Evolutionary conservation across 2,113 vertebrate genomes (phyloP).

Genomic region (Pseudorasbora parva): DNA sequence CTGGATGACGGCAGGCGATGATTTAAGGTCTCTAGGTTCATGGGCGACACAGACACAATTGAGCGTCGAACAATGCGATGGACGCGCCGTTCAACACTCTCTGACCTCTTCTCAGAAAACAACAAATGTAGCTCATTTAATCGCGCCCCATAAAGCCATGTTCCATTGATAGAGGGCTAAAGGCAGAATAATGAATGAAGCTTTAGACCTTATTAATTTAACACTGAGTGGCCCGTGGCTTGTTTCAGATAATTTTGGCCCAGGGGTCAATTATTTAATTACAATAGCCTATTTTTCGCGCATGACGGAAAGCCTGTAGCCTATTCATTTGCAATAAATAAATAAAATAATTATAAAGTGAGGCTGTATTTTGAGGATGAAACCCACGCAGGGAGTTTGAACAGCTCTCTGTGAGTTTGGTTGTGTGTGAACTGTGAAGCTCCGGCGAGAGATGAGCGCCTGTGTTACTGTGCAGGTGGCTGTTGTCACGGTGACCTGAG

Average conservation of each 20-base stretch:
- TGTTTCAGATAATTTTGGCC: constrained; percentile 42
- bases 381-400: neutral
- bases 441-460: neutral
- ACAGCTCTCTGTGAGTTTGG: neutral
- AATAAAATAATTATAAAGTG: neutral
- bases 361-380: constrained; percentile 1
- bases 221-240: constrained; percentile 45
- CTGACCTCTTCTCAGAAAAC: constrained; percentile 69
- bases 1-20: constrained; percentile 12
- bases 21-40: constrained; percentile 65
- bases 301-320: neutral
- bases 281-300: constrained; percentile 9
- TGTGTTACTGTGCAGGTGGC: constrained; percentile 31
- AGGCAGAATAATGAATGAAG: constrained; percentile 51
- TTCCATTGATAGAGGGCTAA: constrained; percentile 31
- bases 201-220: constrained; percentile 48
- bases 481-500: constrained; percentile 39
- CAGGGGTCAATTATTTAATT: constrained; percentile 53
- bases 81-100: constrained; percentile 71
- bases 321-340: constrained; percentile 27
- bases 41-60: constrained; percentile 71
- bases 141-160: constrained; percentile 44
- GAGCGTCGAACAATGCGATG: constrained; percentile 72
- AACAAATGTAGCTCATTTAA: constrained; percentile 45
- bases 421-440: neutral